Conservation (phyloP, 1,140 invertebrate species). For the Drosophila santomea region DNA sequence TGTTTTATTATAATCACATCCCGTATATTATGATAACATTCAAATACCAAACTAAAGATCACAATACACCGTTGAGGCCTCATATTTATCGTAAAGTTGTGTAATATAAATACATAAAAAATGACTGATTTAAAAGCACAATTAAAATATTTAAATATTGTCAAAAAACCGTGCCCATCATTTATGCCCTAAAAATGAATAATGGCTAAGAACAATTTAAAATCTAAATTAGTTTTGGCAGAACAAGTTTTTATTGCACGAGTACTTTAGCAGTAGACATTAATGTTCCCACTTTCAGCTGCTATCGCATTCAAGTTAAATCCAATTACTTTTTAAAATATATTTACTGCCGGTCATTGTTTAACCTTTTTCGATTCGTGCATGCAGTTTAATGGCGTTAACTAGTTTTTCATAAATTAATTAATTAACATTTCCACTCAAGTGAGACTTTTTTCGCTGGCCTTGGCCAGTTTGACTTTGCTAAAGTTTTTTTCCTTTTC, state of each 20-base stretch:
- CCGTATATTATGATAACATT: too few species aligned
- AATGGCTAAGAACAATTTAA: too few species aligned
- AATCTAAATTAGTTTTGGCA: too few species aligned
- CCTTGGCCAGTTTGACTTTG: conserved; percentile 51
- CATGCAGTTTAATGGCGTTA: conserved; percentile 38
- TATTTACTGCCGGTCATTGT: conserved; percentile 4
- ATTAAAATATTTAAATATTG: too few species aligned
- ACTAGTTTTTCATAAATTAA: conserved; percentile 59
- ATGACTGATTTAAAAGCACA: too few species aligned
- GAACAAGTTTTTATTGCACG: background rate
- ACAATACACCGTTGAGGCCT: too few species aligned
- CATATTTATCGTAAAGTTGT: too few species aligned
- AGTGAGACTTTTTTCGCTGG: conserved; percentile 39
- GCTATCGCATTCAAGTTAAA: background rate
- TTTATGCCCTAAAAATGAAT: too few species aligned
- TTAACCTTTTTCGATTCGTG: background rate
- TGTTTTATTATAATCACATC: too few species aligned
- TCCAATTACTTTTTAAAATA: background rate
- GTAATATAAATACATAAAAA: too few species aligned
- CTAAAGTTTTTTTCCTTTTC: conserved; percentile 20
- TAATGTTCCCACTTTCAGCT: background rate
- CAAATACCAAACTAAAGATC: too few species aligned
- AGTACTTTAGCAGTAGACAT: background rate
- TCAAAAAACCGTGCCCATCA: too few species aligned
- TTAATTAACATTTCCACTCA: conserved; percentile 69